Percentiles rank a stretch among this genome's conserved stretches.
phyloP scores from a whole-genome alignment of 2,888 invertebrate genomes.

The Zaprionus lineosus region DNA sequence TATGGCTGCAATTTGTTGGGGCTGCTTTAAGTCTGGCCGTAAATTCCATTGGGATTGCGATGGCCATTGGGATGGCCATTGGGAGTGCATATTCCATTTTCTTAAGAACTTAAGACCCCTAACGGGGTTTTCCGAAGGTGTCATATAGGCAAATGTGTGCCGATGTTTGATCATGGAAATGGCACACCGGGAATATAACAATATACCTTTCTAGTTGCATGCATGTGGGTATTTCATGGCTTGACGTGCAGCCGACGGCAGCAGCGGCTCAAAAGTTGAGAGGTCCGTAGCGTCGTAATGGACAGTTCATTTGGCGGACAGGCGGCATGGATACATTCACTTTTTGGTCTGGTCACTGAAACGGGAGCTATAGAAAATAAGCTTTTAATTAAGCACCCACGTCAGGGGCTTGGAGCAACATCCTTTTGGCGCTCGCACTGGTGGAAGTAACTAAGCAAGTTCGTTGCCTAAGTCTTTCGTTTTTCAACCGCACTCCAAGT shows the following conservation, averaged over 20 bases:
- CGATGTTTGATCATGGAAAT: too few relatives aligned
- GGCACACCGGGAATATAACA: constrained; percentile 24
- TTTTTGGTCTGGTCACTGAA: constrained; percentile 34
- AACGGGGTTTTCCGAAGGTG: too few relatives aligned
- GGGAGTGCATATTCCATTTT: too few relatives aligned
- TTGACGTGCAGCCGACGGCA: constrained; percentile 37
- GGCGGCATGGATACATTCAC: constrained; percentile 59
- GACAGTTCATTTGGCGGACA: constrained; percentile 45
- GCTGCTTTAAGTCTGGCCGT: too few relatives aligned
- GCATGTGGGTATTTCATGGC: constrained; percentile 44
- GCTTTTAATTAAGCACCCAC: constrained; percentile 72
- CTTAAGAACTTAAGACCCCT: too few relatives aligned
- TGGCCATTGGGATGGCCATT: too few relatives aligned
- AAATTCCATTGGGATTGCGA: too few relatives aligned
- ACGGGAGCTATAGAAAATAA: constrained; percentile 56
- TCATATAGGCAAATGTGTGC: too few relatives aligned
- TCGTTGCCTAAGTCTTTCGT: constrained; percentile 64
- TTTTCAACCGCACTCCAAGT: constrained; percentile 57
- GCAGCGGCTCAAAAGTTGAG: too few relatives aligned
- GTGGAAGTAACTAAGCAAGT: constrained; percentile 45
- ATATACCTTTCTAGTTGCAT: constrained; percentile 43
- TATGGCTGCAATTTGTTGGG: too few relatives aligned
- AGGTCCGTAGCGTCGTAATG: constrained; percentile 35
- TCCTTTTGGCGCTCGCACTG: constrained; percentile 31
- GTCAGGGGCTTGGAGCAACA: constrained; percentile 48